A percentile compares a stretch with the other conserved stretches of the same genome.
These are phyloP conservation scores for Sorex araneus DNA, from an alignment of 2,113 vertebrate species.

Conservation along the genomic window DNA sequence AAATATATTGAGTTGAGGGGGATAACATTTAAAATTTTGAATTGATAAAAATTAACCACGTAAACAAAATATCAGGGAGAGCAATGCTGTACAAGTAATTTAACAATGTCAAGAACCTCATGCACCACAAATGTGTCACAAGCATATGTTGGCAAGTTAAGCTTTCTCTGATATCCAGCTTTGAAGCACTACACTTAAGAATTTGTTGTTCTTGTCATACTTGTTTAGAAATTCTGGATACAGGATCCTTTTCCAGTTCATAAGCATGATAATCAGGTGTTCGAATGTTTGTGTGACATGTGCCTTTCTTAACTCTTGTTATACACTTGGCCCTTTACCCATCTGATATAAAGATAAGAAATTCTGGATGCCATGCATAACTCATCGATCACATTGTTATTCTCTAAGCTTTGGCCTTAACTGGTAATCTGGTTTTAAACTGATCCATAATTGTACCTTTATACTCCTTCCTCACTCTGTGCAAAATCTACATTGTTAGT, in stretches of 20 bases:
- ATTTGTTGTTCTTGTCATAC: neutral
- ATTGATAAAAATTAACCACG: constrained; percentile 43
- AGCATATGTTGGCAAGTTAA: neutral
- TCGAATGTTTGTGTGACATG: too few relatives aligned
- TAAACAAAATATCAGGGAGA: constrained; percentile 38
- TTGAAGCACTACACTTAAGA: constrained; percentile 39
- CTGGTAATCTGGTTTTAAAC: constrained; percentile 28
- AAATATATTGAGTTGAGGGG: constrained; percentile 14
- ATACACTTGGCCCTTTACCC: too few relatives aligned
- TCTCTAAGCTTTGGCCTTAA: neutral
- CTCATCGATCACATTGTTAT: neutral
- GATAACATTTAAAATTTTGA: constrained; percentile 12
- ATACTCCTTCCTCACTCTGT: neutral
- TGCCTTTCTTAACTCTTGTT: too few relatives aligned
- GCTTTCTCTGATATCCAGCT: constrained; percentile 22
- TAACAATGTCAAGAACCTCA: constrained; percentile 36
- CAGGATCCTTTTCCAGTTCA: too few relatives aligned
- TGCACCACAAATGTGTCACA: neutral
- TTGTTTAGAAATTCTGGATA: constrained; percentile 22
- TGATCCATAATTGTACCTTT: constrained; percentile 7
- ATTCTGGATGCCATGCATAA: constrained; percentile 33
- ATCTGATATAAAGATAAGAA: neutral
- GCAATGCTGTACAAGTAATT: neutral
- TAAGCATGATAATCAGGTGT: too few relatives aligned
- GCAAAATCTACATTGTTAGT: constrained; percentile 20